These are phyloP conservation scores for Struthio camelus DNA, from an alignment of 2,113 vertebrate species.

Conservation along the genomic window DNA sequence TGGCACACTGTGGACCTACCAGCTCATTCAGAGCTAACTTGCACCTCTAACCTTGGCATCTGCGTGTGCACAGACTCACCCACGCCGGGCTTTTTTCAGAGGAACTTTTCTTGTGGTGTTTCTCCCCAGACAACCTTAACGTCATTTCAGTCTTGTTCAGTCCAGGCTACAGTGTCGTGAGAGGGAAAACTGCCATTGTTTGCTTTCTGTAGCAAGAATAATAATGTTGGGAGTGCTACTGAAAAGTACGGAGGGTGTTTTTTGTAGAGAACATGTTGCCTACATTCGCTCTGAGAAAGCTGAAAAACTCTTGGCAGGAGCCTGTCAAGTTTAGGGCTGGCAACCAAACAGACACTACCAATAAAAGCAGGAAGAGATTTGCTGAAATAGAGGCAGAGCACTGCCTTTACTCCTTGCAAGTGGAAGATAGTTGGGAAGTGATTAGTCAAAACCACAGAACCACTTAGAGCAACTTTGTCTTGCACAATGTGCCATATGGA, in stretches of 20 bases:
- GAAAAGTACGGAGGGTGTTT: conserved; percentile 43
- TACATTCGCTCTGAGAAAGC: conserved; percentile 38
- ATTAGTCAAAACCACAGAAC: neutral
- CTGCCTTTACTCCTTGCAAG: neutral
- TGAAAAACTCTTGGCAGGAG: conserved; percentile 46
- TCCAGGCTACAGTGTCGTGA: neutral
- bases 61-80: neutral
- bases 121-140: neutral
- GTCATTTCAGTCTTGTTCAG: neutral
- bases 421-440: neutral
- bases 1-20: neutral
- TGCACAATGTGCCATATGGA: neutral
- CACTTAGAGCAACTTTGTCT: neutral
- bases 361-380: conserved; percentile 53
- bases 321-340: conserved; percentile 46
- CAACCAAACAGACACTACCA: conserved; percentile 51
- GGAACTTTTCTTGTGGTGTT: neutral
- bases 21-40: neutral
- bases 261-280: conserved; percentile 40
- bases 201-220: conserved; percentile 38
- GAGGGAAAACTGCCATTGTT: conserved; percentile 46
- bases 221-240: conserved; percentile 32
- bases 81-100: neutral
- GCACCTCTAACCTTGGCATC: neutral
- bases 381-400: conserved; percentile 4